Conservation (phyloP, 2,888 invertebrate genomes). For the Leptinotarsa peninsularis region DNA sequence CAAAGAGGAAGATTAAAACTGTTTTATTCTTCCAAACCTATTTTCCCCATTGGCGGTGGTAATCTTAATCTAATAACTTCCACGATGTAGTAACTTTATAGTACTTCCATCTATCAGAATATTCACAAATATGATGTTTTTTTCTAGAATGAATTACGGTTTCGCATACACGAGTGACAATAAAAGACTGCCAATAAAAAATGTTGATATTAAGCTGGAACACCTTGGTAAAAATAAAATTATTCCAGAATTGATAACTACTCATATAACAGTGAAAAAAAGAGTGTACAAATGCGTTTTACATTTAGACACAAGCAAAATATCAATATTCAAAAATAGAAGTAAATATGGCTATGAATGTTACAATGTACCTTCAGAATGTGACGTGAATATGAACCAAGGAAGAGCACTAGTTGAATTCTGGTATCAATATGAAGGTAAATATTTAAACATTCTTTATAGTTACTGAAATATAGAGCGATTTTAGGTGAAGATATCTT, state of each 20-base stretch:
- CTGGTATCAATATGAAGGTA: constrained; percentile 60
- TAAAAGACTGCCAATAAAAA: constrained; percentile 61
- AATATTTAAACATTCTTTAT: constrained; percentile 4
- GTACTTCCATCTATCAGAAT: no score
- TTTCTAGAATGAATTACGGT: constrained; percentile 70
- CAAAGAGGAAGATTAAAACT: no score
- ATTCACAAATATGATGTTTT: constrained; percentile 21
- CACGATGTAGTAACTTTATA: no score
- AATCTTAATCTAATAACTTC: no score
- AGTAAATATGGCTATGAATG: constrained; percentile 52
- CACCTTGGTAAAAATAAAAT: constrained; percentile 66
- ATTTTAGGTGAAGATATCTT: constrained; percentile 33
- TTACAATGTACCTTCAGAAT: constrained; percentile 54
- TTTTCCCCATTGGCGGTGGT: no score
- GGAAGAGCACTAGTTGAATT: constrained; percentile 64
- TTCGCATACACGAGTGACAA: constrained; percentile 68
- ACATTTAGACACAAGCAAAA: constrained; percentile 49
- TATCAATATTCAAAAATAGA: constrained; percentile 36
- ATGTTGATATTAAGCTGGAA: constrained; percentile 66
- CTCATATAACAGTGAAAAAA: constrained; percentile 59
- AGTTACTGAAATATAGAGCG: neutral
- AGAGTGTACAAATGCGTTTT: constrained; percentile 50
- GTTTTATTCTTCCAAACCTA: no score
- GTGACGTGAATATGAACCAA: constrained; percentile 59
- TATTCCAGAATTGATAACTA: constrained; percentile 67